These are phyloP conservation scores for Heloderma charlesbogerti DNA, from an alignment of 2,113 vertebrate genomes.

Conservation along the genomic window DNA sequence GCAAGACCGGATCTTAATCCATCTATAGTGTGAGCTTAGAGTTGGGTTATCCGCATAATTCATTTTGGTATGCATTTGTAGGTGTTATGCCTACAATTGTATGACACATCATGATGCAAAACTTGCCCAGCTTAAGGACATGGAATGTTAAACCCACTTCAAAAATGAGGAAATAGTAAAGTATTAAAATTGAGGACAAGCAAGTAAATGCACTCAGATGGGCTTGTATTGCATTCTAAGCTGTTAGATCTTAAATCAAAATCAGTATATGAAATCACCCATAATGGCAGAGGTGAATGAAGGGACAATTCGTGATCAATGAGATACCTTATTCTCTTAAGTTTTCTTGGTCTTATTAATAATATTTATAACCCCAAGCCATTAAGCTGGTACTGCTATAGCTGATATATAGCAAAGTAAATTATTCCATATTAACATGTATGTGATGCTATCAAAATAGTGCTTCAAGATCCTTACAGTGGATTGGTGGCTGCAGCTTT, in stretches of 20 bases:
- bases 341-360: constrained; percentile 74
- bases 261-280: constrained; percentile 47
- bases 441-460: constrained; percentile 10
- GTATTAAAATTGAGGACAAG: constrained; percentile 11
- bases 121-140: not conserved
- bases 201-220: not conserved
- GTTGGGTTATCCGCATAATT: not conserved
- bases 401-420: constrained; percentile 77
- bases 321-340: constrained; percentile 71
- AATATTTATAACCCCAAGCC: constrained; percentile 79
- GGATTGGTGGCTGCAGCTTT: not conserved
- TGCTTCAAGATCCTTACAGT: not conserved
- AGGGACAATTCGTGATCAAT: constrained; percentile 79
- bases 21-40: not conserved
- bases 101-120: not conserved
- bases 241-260: constrained; percentile 58
- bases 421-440: constrained; percentile 63
- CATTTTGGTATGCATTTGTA: not conserved
- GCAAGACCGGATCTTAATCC: not conserved
- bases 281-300: constrained; percentile 62
- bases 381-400: constrained; percentile 71
- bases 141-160: not conserved
- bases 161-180: constrained; percentile 16
- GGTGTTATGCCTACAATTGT: not conserved
- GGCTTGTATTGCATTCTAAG: constrained; percentile 35